These are phyloP conservation scores for Drepana falcataria DNA, from an alignment of 2,888 invertebrate genomes.

Conservation along the genomic window DNA sequence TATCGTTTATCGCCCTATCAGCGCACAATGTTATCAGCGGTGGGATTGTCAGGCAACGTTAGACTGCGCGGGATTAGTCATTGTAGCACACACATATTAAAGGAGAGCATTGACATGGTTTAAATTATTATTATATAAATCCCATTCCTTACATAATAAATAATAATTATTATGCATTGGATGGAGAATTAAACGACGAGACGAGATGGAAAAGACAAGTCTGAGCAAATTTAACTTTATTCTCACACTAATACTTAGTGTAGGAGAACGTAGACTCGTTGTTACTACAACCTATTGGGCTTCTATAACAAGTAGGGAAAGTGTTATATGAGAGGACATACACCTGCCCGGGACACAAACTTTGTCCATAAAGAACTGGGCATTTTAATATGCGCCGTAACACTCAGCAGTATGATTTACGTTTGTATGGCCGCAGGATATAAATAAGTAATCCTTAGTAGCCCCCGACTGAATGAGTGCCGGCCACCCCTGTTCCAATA, in stretches of 20 bases:
- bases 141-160: too few species aligned
- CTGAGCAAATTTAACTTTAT: too few species aligned
- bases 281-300: slow-evolving; percentile 4
- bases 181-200: too few species aligned
- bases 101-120: too few species aligned
- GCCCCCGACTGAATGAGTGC: slow-evolving; percentile 41
- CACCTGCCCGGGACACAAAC: slow-evolving; percentile 24
- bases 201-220: too few species aligned
- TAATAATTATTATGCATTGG: too few species aligned
- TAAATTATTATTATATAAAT: too few species aligned
- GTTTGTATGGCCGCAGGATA: slow-evolving; percentile 12
- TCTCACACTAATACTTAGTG: too few species aligned
- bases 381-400: slow-evolving; percentile 21
- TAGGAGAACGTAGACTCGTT: too few species aligned
- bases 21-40: slow-evolving; percentile 49
- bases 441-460: slow-evolving; percentile 17
- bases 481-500: slow-evolving; percentile 52
- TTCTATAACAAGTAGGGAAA: slow-evolving; percentile 22
- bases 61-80: slow-evolving; percentile 21
- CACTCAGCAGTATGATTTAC: slow-evolving; percentile 24
- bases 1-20: slow-evolving; percentile 46
- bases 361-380: slow-evolving; percentile 20
- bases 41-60: slow-evolving; percentile 25
- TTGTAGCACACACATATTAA: slow-evolving; percentile 15
- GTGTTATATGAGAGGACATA: slow-evolving; percentile 28